Evolutionary conservation across 1,140 invertebrate genomes (phyloP).

Genomic region (Trichonephila clavata): DNA sequence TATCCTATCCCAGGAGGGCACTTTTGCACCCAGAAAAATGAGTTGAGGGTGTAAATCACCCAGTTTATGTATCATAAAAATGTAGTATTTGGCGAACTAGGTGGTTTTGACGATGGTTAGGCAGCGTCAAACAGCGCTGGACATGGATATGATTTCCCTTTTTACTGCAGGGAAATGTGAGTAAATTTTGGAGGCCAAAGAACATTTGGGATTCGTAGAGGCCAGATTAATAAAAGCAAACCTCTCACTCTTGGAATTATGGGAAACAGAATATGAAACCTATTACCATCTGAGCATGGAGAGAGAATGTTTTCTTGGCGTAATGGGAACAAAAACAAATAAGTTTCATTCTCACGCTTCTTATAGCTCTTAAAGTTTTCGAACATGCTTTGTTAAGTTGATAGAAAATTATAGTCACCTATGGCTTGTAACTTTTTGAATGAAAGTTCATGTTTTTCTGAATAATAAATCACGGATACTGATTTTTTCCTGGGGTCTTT

Average conservation of each 20-base stretch:
- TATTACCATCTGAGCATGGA: slow-evolving; percentile 31
- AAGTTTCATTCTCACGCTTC: slow-evolving; percentile 17
- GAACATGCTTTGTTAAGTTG: slow-evolving; percentile 20
- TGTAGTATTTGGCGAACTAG: slow-evolving; percentile 49
- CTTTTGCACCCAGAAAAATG: slow-evolving; percentile 51
- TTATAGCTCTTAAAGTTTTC: slow-evolving; percentile 41
- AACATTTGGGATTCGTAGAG: slow-evolving; percentile 49
- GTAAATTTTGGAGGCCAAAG: slow-evolving; percentile 46
- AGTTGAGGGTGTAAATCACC: slow-evolving; percentile 69
- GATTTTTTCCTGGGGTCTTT: neutral
- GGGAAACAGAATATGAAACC: slow-evolving; percentile 48
- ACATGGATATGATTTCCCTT: slow-evolving; percentile 69
- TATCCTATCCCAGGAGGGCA: slow-evolving; percentile 32
- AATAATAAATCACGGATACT: neutral
- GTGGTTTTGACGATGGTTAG: slow-evolving; percentile 64
- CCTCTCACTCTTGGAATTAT: slow-evolving; percentile 52
- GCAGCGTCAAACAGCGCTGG: slow-evolving; percentile 32
- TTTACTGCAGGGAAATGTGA: slow-evolving; percentile 67
- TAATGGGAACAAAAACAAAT: slow-evolving; percentile 60
- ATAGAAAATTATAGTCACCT: slow-evolving; percentile 11
- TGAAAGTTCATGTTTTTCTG: slow-evolving; percentile 7
- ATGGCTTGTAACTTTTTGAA: neutral
- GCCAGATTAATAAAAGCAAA: slow-evolving; percentile 64
- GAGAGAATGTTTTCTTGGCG: slow-evolving; percentile 40
- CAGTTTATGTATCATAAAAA: slow-evolving; percentile 71